These are phyloP conservation scores for Cylindroiulus punctatus DNA, from an alignment of 2,888 invertebrate genomes.

Conservation along the genomic window DNA sequence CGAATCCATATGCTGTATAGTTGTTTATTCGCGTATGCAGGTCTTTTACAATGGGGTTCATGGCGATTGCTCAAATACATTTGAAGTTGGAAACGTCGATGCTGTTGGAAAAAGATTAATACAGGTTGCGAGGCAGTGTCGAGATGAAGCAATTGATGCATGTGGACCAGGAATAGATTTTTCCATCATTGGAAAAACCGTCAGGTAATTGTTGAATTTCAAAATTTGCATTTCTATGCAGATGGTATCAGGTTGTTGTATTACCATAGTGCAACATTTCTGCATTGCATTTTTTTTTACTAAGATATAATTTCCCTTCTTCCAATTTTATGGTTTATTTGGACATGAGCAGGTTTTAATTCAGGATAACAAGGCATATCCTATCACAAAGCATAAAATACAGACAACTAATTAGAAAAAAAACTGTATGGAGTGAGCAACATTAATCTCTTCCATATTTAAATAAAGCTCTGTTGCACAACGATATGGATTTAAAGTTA, in stretches of 20 bases:
- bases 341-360: too few species aligned
- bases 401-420: neutral
- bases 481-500: conserved; percentile 73
- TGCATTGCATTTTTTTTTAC: neutral
- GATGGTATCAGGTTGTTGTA: neutral
- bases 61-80: conserved; percentile 92
- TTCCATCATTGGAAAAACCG: conserved; percentile 68
- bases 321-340: neutral
- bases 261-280: neutral
- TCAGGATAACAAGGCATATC: neutral
- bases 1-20: neutral
- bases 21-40: conserved; percentile 57
- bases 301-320: neutral
- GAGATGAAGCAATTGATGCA: conserved; percentile 71
- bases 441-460: neutral
- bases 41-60: conserved; percentile 84
- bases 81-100: conserved; percentile 85
- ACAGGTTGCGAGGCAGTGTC: conserved; percentile 75
- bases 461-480: conserved; percentile 69
- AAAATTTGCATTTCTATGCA: neutral
- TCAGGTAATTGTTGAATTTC: conserved; percentile 54
- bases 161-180: conserved; percentile 71
- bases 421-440: neutral
- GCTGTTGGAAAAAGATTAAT: conserved; percentile 77
- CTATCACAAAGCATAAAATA: neutral